Base-by-base conservation (phyloP, 2,797 vertebrate genomes). In the Pyrocephalus nanus region DNA sequence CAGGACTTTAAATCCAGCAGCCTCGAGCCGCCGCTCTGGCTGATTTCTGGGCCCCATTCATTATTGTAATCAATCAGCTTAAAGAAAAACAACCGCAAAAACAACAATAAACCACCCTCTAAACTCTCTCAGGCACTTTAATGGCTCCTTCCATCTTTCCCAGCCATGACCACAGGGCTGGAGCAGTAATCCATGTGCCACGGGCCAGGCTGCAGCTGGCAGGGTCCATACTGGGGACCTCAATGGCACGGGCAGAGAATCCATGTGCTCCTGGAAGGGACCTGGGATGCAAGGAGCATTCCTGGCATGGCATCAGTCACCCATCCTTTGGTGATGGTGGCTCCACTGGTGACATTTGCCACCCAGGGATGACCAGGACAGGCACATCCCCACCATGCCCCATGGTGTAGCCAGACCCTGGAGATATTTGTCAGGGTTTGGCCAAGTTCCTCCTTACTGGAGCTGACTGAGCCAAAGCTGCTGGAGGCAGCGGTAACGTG, bases 11-110 rank as follows among this genome's bases (percentile, higher is more conserved):
- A 91, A 96, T 65, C 64, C 93, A 85, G 81, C 0, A 0, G 67
- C 86, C 94, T 90, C 40, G 4, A 92, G 92, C 90, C 1, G 6
- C 90, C 0, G 1, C 86, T 84, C 90, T 0, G 17, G 92, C 67
- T 36, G 8, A 79, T 91, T 91, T 43, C 94, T 86, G 84, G 69
- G 86, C 70, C 92, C 72, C 94, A 91, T 92, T 96, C 95, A 71
- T 87, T 82, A 93, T 10, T 21, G 50, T 57, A 79, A 93, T 95
- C 90, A 87, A 96, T 95, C 88, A 76, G 75, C 91, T 90, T 45
- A 27, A 64, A 79, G 85, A 80, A 87, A 91, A 67, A 66, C 66
- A 73, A 86, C 90, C 47, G 0, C 92, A 84, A 78, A 88, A 88
- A 22, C 80, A 86, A 89, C 64, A 64, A 92, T 64, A 86, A 88